Evolutionary conservation across 2,797 vertebrate genomes (phyloP).

Genomic region (Rhincodon typus): DNA sequence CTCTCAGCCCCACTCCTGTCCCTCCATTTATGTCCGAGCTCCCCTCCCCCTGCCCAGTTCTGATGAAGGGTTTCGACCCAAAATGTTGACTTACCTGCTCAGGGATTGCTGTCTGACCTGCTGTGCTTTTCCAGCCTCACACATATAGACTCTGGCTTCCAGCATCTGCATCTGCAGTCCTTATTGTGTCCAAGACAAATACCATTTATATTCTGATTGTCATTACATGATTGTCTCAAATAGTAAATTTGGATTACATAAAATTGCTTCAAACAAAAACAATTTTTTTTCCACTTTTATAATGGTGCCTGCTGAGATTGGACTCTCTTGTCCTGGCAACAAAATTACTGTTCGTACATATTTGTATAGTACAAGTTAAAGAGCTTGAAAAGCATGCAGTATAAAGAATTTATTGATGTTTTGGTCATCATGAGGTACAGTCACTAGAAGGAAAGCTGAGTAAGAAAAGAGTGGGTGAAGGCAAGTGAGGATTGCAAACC

Average conservation of each 20-base stretch:
- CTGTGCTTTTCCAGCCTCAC: no score
- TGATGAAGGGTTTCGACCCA: no score
- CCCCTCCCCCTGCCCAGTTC: no score
- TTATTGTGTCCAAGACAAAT: no score
- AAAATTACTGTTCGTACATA: neutral
- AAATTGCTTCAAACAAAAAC: neutral
- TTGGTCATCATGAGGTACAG: neutral
- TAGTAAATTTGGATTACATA: neutral
- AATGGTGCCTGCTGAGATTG: neutral
- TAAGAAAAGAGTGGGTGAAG: neutral
- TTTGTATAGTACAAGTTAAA: neutral
- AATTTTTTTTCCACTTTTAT: neutral
- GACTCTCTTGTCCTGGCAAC: neutral
- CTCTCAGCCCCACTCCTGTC: no score
- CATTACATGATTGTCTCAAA: neutral
- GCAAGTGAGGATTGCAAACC: neutral
- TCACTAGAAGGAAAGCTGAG: neutral
- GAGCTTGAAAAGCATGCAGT: neutral
- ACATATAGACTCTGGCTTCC: no score
- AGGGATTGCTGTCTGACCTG: no score
- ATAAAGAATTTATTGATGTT: neutral
- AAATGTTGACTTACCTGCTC: no score
- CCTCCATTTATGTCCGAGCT: no score
- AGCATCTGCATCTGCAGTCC: no score
- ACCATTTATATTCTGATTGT: neutral